phyloP scores from a whole-genome alignment of 2,797 vertebrate species.

The Cottoperca gobio region DNA sequence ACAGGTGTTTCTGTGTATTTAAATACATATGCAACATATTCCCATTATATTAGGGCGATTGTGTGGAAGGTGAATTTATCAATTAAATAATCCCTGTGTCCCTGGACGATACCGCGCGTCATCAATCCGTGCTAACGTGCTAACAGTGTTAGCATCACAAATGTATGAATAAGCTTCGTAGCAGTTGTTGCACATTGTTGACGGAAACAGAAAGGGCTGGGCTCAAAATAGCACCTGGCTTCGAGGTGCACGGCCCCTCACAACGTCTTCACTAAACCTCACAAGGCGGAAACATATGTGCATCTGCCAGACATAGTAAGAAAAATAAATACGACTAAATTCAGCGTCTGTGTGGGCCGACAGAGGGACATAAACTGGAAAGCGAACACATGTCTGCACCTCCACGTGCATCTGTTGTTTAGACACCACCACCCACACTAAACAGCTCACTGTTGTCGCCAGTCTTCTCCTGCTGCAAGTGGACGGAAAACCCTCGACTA shows the following conservation, averaged over 20 bases:
- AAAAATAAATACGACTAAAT: constrained; percentile 58
- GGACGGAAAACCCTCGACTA: constrained; percentile 4
- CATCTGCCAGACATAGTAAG: constrained; percentile 38
- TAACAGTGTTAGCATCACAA: neutral
- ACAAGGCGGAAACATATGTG: constrained; percentile 36
- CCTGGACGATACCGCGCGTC: neutral
- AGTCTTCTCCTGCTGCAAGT: neutral
- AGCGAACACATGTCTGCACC: constrained; percentile 47
- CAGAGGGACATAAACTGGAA: constrained; percentile 35
- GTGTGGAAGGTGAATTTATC: neutral
- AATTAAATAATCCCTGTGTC: neutral
- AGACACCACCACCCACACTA: constrained; percentile 55
- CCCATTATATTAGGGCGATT: neutral
- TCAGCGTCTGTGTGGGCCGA: constrained; percentile 58
- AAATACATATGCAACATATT: neutral
- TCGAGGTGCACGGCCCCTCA: constrained; percentile 1
- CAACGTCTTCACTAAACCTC: constrained; percentile 34
- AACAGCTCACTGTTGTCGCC: neutral
- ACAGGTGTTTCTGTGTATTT: neutral
- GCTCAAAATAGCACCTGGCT: constrained; percentile 29
- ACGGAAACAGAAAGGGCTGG: constrained; percentile 15
- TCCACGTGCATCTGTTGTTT: constrained; percentile 70
- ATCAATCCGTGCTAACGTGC: neutral
- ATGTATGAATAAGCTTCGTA: neutral
- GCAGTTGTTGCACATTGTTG: constrained; percentile 16